Evolutionary conservation across 2,888 invertebrate genomes (phyloP), one percentile per base, ranked within the genome.

Genomic region (Timema podura): DNA sequence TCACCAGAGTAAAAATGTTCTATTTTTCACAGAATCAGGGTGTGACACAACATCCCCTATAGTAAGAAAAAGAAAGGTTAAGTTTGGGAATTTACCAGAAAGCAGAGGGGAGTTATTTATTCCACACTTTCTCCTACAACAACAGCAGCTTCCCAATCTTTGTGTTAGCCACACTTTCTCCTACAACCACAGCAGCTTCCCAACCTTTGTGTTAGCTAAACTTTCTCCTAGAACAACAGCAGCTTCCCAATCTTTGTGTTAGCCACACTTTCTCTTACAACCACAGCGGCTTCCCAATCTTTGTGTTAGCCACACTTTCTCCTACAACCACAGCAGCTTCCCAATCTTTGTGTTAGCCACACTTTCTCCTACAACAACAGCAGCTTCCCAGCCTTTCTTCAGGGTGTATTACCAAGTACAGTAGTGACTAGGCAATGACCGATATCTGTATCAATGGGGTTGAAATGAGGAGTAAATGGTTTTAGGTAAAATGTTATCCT

Each of bases 71-170:
- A 0, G 54, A 30, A 57, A n/a, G 5, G 6, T 3, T 9, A 9
- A 13, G 0, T 7, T 15, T n/a, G 15, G 8, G 10, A n/a, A n/a
- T 15, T 57, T 57, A 57, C 57, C 30, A 16, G 57, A 57, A 13
- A 57, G 30, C 2, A 54, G 6, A 54, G 13, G 6, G 6, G 57
- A 57, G 30, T n/a, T 57, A 13, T 15, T 57, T n/a, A n/a, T n/a
- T n/a, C n/a, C n/a, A n/a, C n/a, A n/a, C n/a, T n/a, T n/a, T n/a
- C 54, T 54, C 54, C 54, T 15, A 54, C 54, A 16, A 54, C 54
- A 54, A 16, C 54, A 54, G 5, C 54, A 54, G 54, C 54, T 54
- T 54, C 54, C 16, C 54, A 54, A 16, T 6, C 30, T 30, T 57
- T 30, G n/a, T n/a, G n/a, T n/a, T n/a, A n/a, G n/a, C n/a, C n/a